Percentiles rank a stretch among this genome's conserved stretches.
These are phyloP conservation scores for Hiodon alosoides DNA, from an alignment of 2,113 vertebrate genomes.

Conservation along the genomic window DNA sequence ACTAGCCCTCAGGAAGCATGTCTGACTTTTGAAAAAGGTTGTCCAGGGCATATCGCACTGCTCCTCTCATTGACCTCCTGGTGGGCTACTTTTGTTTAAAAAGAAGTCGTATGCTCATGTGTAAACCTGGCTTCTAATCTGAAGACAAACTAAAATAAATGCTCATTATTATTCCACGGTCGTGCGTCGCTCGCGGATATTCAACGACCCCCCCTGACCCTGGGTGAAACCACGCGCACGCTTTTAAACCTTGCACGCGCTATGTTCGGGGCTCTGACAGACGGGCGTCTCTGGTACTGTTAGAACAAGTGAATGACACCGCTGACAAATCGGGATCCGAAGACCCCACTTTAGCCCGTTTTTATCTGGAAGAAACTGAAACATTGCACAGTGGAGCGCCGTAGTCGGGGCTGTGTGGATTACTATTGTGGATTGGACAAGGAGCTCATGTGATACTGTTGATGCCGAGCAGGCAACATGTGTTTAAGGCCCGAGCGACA, in stretches of 20 bases:
- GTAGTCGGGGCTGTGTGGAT: conserved; percentile 11
- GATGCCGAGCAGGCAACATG: conserved; percentile 47
- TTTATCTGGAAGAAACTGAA: conserved; percentile 33
- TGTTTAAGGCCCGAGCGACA: conserved; percentile 46
- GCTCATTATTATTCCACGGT: conserved; percentile 66
- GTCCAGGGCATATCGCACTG: neutral
- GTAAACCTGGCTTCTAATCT: conserved; percentile 33
- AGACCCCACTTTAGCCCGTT: conserved; percentile 37
- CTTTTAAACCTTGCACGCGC: neutral
- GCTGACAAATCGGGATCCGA: conserved; percentile 10
- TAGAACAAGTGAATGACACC: neutral
- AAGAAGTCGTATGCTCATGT: conserved; percentile 23
- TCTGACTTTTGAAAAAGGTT: neutral
- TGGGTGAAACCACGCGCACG: conserved; percentile 42
- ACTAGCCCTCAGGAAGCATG: too few species aligned
- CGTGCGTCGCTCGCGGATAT: conserved; percentile 43
- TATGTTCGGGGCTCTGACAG: neutral
- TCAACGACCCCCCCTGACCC: conserved; percentile 26
- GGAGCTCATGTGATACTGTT: conserved; percentile 43
- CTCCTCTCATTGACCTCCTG: conserved; percentile 16
- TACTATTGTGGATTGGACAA: conserved; percentile 28
- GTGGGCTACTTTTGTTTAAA: conserved; percentile 25
- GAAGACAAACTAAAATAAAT: conserved; percentile 26
- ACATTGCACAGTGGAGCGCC: conserved; percentile 15
- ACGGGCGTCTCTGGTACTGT: neutral